Base-by-base conservation (phyloP, 1,140 invertebrate species). In the Aethina tumida region DNA sequence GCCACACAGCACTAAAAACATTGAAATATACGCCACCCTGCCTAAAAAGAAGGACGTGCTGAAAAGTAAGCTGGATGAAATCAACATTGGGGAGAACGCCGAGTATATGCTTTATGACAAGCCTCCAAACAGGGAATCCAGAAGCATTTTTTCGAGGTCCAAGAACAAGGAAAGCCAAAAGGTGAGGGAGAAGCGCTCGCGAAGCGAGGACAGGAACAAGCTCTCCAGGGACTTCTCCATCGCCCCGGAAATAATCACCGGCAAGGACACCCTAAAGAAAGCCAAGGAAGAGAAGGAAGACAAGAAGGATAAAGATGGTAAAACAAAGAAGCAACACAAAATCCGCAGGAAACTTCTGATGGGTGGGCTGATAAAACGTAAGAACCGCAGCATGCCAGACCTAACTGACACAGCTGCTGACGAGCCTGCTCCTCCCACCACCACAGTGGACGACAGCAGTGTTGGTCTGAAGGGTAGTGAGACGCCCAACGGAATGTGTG, bases 371-470 rank as follows among this genome's bases (percentile, higher is more conserved):
- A 90, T 92, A 19, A 73, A 80, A 45, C 68, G 87, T 18, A 93
- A 92, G 62, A 93, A 93, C 59, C 67, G 86, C 42, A 90, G 85
- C 39, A 86, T 93, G 82, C 89, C 89, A 1, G 89, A 93, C 69
- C 64, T 93, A 10, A 77, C 87, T 2, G 85, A 89, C 57, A 73
- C 71, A 2, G 75, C 81, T 41, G 63, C 61, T 10, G 69, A 29
- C 35, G 47, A 27, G 1, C 27, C 41, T 7, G 22, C 31, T 32
- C 21, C 59, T 20, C 66, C 68, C 0, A 62, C 73, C 18, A 70
- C 71, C 30, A 77, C 79, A 0, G 72, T 84, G 13, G 83, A 86
- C 62, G 82, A 87, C 62, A 80, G 77, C 13, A 74, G 64, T 34
- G 69, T 85, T 1, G 79, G 79, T 1, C 58, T 79, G n/a, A 79